These are phyloP conservation scores for Perca flavescens DNA, from an alignment of 2,113 vertebrate genomes.

Conservation along the genomic window DNA sequence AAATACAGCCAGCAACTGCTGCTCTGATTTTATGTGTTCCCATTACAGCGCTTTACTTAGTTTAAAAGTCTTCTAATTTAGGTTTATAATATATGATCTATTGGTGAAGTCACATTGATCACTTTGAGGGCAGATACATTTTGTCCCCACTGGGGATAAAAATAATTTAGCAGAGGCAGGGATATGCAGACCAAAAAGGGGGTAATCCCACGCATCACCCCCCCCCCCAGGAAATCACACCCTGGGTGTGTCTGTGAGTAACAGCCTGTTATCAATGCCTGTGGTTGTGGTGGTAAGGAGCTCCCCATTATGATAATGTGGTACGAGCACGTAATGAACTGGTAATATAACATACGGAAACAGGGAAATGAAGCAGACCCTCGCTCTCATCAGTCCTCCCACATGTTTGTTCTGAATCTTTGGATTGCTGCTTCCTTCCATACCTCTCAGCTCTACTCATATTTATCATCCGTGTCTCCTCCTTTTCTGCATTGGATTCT, in stretches of 20 bases:
- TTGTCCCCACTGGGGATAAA: no score
- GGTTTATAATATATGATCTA: no score
- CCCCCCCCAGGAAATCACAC: no score
- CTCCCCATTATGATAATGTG: slow-evolving; percentile 44
- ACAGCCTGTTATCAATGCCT: slow-evolving; percentile 11
- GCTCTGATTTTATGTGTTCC: no score
- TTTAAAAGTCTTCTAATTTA: no score
- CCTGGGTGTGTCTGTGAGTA: background rate
- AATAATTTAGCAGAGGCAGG: no score
- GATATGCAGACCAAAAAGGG: no score
- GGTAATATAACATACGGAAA: slow-evolving; percentile 15
- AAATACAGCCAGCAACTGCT: no score
- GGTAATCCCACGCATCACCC: no score
- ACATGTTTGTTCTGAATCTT: slow-evolving; percentile 8
- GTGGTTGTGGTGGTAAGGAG: background rate
- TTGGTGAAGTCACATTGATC: no score
- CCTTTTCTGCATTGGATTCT: slow-evolving; percentile 46
- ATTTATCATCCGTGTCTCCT: slow-evolving; percentile 32
- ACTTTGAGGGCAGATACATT: no score
- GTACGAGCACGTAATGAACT: slow-evolving; percentile 38
- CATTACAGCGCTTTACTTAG: no score
- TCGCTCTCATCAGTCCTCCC: slow-evolving; percentile 13
- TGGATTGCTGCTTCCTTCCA: slow-evolving; percentile 12
- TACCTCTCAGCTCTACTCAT: background rate
- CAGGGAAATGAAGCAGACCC: slow-evolving; percentile 15